Evolutionary conservation across 2,888 invertebrate species (phyloP), one percentile per base, ranked within the genome.

Genomic region (Chaetogeoica ovagalla): DNA sequence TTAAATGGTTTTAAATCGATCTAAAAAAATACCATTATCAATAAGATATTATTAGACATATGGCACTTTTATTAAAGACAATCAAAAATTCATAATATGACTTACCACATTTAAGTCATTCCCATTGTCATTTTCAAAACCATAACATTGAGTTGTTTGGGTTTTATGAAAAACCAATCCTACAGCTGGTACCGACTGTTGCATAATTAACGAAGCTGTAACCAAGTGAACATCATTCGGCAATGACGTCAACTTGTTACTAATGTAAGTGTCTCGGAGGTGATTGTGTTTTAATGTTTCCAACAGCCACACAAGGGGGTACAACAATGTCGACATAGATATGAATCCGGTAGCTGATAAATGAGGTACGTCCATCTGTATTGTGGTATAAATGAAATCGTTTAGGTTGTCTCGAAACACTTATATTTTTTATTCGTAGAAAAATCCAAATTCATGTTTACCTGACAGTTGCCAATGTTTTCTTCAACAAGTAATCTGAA

Each of bases 401-500:
- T 48, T 13, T 48, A 15, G 48, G 48, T 15, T 3, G 3, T 48
- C 13, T 48, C 9, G 48, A 48, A 48, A 48, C 11, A 13, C 43
- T 15, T 0, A 13, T 55, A 19, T 6, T 6, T 55, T 6, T 55
- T 19, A 19, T 55, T 55, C 55, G 17, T 52, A 13, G 7, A 60
- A 37, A 30, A 1, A 63, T 4, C 17, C 59, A 7, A 75, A 39
- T 66, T 1, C 13, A 30, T 30, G 65, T 59, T 43, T 83, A 85
- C 85, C 82, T 83, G 83, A 81, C 85, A 86, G 17, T 82, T 82
- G n/a, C 81, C 75, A 59, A 83, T 82, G 23, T 83, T 83, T 52
- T 83, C 89, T 84, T 97, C 94, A 43, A 98, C 86, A 7, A 97
- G 84, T 43, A 96, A 85, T 81, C 91, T 91, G 87, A 98, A 98